phyloP scores from a whole-genome alignment of 2,113 vertebrate species.

The Syngnathus floridae region DNA sequence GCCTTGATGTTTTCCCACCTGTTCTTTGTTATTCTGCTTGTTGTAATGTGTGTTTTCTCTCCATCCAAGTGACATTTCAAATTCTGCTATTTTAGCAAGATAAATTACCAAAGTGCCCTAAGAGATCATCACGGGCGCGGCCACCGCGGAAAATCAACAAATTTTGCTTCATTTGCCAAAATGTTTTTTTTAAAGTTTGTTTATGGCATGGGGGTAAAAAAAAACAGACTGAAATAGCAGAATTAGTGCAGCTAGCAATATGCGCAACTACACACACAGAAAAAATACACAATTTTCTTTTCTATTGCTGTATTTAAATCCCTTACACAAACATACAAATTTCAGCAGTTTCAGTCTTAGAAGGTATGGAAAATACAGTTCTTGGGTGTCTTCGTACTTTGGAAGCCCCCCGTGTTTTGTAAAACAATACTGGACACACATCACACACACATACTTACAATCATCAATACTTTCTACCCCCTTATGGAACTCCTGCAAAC shows the following conservation, averaged over 20 bases:
- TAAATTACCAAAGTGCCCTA: not conserved
- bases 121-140: too few species aligned
- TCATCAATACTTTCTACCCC: not conserved
- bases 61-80: not conserved
- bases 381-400: not conserved
- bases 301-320: not conserved
- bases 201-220: too few species aligned
- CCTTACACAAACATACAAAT: not conserved
- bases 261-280: not conserved
- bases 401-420: not conserved
- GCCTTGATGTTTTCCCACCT: not conserved
- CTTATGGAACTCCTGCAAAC: not conserved
- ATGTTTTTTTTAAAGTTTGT: too few species aligned
- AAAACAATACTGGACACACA: not conserved
- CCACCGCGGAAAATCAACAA: too few species aligned
- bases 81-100: not conserved
- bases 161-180: too few species aligned
- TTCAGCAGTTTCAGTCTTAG: not conserved
- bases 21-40: not conserved
- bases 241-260: too few species aligned
- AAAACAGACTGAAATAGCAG: too few species aligned
- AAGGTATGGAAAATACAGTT: not conserved
- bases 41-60: not conserved
- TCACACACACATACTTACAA: not conserved
- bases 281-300: not conserved